phyloP scores from a whole-genome alignment of 2,797 vertebrate species.

The Otolemur crassicaudatus region DNA sequence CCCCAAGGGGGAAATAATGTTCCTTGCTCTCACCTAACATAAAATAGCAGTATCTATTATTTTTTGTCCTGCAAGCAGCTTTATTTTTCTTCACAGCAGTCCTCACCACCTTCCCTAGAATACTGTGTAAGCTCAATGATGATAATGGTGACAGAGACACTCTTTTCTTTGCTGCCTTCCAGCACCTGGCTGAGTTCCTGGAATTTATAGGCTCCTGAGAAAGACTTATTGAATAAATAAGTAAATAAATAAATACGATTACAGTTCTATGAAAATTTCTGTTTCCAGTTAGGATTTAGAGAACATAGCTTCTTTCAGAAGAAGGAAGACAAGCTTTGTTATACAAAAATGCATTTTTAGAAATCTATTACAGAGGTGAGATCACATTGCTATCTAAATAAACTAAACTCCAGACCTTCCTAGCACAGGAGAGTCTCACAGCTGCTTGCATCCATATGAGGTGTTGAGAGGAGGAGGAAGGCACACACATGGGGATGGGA shows the following conservation, averaged over 20 bases:
- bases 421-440: background rate
- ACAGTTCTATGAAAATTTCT: background rate
- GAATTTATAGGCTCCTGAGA: background rate
- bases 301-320: background rate
- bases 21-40: background rate
- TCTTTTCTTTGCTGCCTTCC: background rate
- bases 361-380: background rate
- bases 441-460: background rate
- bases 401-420: background rate
- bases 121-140: background rate
- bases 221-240: background rate
- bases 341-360: background rate
- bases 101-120: background rate
- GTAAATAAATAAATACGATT: background rate
- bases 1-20: background rate
- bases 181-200: background rate
- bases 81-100: background rate
- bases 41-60: background rate
- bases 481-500: background rate
- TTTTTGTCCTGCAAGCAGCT: background rate
- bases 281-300: background rate
- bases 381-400: background rate
- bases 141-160: background rate
- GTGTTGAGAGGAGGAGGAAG: background rate
- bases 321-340: background rate